A percentile compares a stretch with the other conserved stretches of the same genome.
Evolutionary conservation across 2,797 vertebrate genomes (phyloP).

Genomic region (Pristis pectinata): DNA sequence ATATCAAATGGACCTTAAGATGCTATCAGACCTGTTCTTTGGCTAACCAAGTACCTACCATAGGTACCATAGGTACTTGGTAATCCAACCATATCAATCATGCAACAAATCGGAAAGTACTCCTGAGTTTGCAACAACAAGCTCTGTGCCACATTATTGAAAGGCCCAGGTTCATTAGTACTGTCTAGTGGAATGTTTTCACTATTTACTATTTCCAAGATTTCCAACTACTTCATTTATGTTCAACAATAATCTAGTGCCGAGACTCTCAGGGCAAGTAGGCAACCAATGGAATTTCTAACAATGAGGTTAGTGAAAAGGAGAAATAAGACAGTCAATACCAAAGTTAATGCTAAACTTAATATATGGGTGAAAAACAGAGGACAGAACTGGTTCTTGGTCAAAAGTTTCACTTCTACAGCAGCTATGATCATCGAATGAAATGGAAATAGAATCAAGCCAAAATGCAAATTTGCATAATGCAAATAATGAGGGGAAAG

Average conservation of each 20-base stretch:
- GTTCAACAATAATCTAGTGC: background rate
- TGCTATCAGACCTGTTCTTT: background rate
- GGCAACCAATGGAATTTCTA: background rate
- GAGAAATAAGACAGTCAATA: background rate
- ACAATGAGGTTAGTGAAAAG: background rate
- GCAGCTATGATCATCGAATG: background rate
- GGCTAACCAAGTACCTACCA: background rate
- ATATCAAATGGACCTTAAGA: background rate
- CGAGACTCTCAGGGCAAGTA: background rate
- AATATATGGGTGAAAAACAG: background rate
- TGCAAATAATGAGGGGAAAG: background rate
- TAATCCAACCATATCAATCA: background rate
- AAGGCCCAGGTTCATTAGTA: background rate
- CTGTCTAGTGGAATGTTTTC: background rate
- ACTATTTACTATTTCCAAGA: conserved; percentile 11
- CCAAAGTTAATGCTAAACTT: background rate
- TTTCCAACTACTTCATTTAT: background rate
- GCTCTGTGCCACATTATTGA: background rate
- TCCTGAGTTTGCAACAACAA: background rate
- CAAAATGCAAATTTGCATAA: background rate
- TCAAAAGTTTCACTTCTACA: too few species aligned
- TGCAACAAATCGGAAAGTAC: background rate
- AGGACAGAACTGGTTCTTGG: background rate
- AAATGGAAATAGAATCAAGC: background rate
- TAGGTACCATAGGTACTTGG: too few species aligned